phyloP scores from a whole-genome alignment of 2,797 vertebrate species.

The Mustela erminea region DNA sequence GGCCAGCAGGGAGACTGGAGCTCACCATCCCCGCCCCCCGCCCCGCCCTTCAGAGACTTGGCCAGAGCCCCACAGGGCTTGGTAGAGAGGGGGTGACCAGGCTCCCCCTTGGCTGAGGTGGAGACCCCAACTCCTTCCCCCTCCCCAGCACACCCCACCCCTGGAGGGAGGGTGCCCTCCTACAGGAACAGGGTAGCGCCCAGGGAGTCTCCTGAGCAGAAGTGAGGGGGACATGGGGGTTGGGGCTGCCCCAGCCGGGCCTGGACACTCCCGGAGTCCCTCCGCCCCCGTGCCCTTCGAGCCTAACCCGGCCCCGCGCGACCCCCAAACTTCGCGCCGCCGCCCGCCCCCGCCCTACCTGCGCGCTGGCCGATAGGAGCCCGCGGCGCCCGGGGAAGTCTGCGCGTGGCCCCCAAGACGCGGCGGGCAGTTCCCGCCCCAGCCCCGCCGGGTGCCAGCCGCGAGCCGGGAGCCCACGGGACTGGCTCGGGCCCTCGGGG shows the following conservation, averaged over 20 bases:
- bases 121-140: not conserved
- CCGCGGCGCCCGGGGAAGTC: not conserved
- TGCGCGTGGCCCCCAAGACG: not conserved
- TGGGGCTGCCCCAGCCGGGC: not conserved
- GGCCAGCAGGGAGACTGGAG: not conserved
- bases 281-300: not conserved
- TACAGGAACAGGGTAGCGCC: not conserved
- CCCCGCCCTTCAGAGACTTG: not conserved
- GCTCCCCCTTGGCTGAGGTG: not conserved
- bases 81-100: not conserved
- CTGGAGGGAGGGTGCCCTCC: not conserved
- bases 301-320: not conserved
- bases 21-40: not conserved
- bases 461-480: not conserved
- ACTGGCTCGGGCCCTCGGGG: not conserved
- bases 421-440: slow-evolving; percentile 42
- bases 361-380: not conserved
- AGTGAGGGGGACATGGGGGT: not conserved
- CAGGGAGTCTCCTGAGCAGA: not conserved
- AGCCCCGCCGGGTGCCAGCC: not conserved
- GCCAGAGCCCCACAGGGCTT: not conserved
- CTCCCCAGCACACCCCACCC: not conserved
- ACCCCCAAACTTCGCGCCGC: not conserved
- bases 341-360: not conserved
- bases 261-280: not conserved